Base-by-base conservation (phyloP, 2,113 vertebrate genomes). In the Tylochromis polylepis region DNA sequence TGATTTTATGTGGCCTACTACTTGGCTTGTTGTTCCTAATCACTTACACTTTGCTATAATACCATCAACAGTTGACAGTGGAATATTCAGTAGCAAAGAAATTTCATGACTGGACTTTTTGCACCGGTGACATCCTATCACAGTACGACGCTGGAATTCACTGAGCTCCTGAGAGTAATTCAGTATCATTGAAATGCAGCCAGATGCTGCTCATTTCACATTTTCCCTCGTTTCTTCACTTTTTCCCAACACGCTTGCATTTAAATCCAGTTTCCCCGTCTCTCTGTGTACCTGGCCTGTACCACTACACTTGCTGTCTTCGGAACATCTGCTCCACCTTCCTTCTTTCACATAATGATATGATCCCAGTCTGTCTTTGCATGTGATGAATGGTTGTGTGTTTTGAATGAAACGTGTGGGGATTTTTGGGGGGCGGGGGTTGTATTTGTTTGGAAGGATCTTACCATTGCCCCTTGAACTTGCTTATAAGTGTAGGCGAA, bases 401-500 rank as follows among this genome's bases (percentile, higher is more conserved):
- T 51, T 46, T 18, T 49, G 15, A 11, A 75, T 75, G 3, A 72
- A 72, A 46, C 27, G 38, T 31, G 8, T 22, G 43, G 15, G 31
- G 24, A 15, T 75, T 10, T 20, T 8, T n/a, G 5, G 11, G 11
- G n/a, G n/a, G n/a, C n/a, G n/a, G n/a, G n/a, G n/a, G n/a, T n/a
- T 36, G 36, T 22, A 65, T 31, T 16, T 24, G 38, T 81, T 91
- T 65, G 16, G 14, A 60, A 77, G 34, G 34, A 51, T 29, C 49
- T 31, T 5, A 88, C 5, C 36, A 11, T 79, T 89, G 87, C 31
- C 81, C 88, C 57, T 58, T 81, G 87, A 87, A 85, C 60, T 83
- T 85, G 59, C 81, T 85, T 84, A 46, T 84, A 62, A 78, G 87
- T 6, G 86, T 91, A 20, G 88, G 91, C 31, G 53, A 80, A 78